phyloP scores from a whole-genome alignment of 2,113 vertebrate species.

The Hylia prasina region DNA sequence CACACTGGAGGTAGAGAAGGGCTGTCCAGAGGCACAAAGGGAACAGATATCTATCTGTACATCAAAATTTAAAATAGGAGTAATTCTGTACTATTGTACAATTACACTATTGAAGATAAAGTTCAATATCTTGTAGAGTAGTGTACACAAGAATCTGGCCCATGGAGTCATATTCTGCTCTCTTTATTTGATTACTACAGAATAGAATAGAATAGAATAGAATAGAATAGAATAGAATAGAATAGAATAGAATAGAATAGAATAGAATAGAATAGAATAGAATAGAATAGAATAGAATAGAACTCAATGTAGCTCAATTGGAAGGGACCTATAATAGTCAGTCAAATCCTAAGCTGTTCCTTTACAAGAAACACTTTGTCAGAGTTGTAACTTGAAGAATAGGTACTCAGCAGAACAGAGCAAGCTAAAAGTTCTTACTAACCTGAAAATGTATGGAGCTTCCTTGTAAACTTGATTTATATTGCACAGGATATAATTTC shows the following conservation, averaged over 20 bases:
- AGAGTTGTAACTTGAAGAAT: not conserved
- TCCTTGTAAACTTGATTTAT: not conserved
- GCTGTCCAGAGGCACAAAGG: not conserved
- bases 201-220: rapidly evolving
- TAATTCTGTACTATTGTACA: not conserved
- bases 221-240: not conserved
- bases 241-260: not conserved
- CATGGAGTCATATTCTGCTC: not conserved
- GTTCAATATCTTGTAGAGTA: rapidly evolving
- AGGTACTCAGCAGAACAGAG: not conserved
- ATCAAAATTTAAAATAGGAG: not conserved
- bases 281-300: not conserved
- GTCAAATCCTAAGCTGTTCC: not conserved
- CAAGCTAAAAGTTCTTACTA: not conserved
- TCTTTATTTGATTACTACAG: not conserved
- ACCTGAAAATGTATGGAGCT: not conserved
- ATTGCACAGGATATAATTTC: not conserved
- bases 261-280: not conserved
- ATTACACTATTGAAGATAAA: not conserved
- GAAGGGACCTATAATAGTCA: not conserved
- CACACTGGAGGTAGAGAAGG: not conserved
- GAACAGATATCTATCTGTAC: not conserved
- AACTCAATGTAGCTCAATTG: not conserved
- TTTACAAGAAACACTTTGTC: not conserved
- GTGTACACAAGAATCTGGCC: not conserved